Evolutionary conservation across 2,113 vertebrate genomes (phyloP).

Genomic region (Sisor rabdophorus): DNA sequence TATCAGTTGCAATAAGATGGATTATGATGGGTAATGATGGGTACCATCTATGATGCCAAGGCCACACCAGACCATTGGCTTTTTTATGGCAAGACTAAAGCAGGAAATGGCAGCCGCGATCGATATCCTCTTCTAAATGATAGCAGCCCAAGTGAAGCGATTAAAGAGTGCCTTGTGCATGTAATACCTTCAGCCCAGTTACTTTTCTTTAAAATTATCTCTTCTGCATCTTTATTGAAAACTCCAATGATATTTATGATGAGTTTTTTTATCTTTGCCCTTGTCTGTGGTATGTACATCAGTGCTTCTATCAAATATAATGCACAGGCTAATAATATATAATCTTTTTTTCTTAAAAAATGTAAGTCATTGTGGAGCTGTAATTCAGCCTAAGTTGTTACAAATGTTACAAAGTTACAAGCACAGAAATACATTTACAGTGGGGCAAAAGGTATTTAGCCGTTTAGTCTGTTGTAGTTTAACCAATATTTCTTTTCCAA

Average conservation of each 20-base stretch:
- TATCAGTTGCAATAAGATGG: background rate
- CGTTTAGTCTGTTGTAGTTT: too few relatives aligned
- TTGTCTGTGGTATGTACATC: slow-evolving; percentile 13
- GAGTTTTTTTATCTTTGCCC: slow-evolving; percentile 39
- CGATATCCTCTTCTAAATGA: slow-evolving; percentile 49
- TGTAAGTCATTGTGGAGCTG: too few relatives aligned
- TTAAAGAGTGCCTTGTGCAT: slow-evolving; percentile 41
- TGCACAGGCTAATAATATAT: background rate
- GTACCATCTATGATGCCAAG: slow-evolving; percentile 32
- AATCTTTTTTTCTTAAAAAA: too few relatives aligned
- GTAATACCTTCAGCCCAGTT: slow-evolving; percentile 45
- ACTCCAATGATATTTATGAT: slow-evolving; percentile 35
- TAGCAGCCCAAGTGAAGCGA: slow-evolving; percentile 33
- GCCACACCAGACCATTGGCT: slow-evolving; percentile 30
- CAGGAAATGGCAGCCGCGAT: slow-evolving; percentile 41
- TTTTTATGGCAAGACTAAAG: slow-evolving; percentile 44
- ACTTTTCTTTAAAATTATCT: slow-evolving; percentile 39
- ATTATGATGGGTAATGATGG: slow-evolving; percentile 34
- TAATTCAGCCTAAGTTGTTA: too few relatives aligned
- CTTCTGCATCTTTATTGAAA: slow-evolving; percentile 49
- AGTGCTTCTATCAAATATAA: slow-evolving; percentile 26
- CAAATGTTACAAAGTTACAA: background rate
- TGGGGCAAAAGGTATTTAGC: too few relatives aligned
- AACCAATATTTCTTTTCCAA: too few relatives aligned
- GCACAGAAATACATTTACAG: too few relatives aligned